Percentiles rank a stretch among this genome's conserved stretches.
phyloP scores from a whole-genome alignment of 2,113 vertebrate genomes.

The Tupaia chinensis region DNA sequence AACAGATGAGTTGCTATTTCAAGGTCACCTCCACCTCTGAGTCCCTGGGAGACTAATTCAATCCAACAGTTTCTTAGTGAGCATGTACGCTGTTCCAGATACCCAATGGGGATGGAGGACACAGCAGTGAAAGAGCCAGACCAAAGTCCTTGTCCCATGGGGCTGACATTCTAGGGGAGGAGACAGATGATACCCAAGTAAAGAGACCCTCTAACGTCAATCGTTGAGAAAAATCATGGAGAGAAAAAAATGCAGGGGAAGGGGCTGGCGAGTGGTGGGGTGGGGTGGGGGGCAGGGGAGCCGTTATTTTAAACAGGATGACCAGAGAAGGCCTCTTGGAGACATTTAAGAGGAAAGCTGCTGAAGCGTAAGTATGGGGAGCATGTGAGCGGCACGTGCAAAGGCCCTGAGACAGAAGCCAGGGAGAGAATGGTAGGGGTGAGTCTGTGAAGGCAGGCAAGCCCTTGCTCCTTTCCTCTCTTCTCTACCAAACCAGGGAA shows the following conservation, averaged over 20 bases:
- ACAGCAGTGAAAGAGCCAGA: background rate
- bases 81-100: background rate
- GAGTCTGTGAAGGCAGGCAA: background rate
- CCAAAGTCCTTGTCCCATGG: background rate
- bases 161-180: background rate
- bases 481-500: background rate
- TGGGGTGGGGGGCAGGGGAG: no score
- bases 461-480: background rate
- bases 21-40: background rate
- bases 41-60: background rate
- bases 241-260: background rate
- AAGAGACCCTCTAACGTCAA: background rate
- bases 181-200: background rate
- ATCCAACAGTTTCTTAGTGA: background rate
- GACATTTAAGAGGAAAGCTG: background rate
- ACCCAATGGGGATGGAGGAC: background rate
- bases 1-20: background rate
- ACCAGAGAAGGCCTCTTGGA: background rate
- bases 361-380: background rate
- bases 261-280: no score
- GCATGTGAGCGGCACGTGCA: background rate
- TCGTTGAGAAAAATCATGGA: background rate
- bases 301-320: background rate
- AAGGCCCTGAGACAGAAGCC: conserved; percentile 50
- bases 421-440: background rate